phyloP scores from a whole-genome alignment of 2,888 invertebrate species.

The Pterobdella sp. region DNA sequence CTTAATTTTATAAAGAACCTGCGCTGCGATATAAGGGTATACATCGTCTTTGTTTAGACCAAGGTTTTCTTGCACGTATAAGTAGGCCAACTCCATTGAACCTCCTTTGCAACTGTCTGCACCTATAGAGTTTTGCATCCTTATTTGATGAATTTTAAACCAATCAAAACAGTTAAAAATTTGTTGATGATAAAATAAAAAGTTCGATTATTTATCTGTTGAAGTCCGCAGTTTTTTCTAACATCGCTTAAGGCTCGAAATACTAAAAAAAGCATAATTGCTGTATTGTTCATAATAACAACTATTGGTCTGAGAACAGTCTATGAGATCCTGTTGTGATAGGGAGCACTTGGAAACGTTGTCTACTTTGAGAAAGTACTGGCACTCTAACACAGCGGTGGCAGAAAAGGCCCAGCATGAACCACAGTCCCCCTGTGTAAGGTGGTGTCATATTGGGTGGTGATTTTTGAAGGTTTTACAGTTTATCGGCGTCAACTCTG shows the following conservation, averaged over 20 bases:
- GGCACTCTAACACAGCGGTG: not conserved
- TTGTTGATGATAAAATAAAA: not conserved
- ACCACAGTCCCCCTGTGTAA: not conserved
- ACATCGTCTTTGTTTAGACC: not conserved
- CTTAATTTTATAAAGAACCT: no score
- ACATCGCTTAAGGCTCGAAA: no score
- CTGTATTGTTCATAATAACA: not conserved
- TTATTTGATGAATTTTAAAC: not conserved
- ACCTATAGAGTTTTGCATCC: not conserved
- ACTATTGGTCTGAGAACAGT: not conserved
- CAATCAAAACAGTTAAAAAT: not conserved
- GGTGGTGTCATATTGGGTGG: not conserved
- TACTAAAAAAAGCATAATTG: no score
- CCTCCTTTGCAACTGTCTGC: not conserved
- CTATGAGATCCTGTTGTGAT: not conserved
- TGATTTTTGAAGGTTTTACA: not conserved
- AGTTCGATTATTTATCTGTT: no score
- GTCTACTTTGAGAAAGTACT: slow-evolving; percentile 1
- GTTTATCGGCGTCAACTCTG: no score
- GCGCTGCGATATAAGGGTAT: slow-evolving; percentile 3
- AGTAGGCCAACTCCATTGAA: slow-evolving; percentile 6
- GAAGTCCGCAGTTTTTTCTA: no score
- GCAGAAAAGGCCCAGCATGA: slow-evolving; percentile 11
- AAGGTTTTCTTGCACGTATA: not conserved
- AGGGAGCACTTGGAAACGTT: not conserved